These are phyloP conservation scores for Oryzias javanicus DNA, from an alignment of 2,113 vertebrate species.

Conservation along the genomic window DNA sequence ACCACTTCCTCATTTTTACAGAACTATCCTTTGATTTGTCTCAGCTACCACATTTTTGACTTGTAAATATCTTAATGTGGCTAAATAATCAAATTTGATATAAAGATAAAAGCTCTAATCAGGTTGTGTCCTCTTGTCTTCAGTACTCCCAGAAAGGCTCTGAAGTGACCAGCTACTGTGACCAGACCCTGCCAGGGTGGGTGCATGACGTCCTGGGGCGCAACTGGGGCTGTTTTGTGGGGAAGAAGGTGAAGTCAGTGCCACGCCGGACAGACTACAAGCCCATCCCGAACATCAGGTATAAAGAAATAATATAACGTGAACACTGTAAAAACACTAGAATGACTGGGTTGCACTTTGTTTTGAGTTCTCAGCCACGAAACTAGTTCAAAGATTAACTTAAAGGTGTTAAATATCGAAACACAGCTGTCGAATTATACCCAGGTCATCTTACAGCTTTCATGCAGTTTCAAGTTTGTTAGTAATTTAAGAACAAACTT, in stretches of 20 bases:
- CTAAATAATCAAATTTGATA: not conserved
- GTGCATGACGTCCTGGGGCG: slow-evolving; percentile 90
- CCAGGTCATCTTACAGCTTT: too few relatives aligned
- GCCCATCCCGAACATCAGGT: slow-evolving; percentile 37
- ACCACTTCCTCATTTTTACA: slow-evolving; percentile 27
- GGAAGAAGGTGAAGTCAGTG: slow-evolving; percentile 74
- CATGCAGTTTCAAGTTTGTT: too few relatives aligned
- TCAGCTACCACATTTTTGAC: not conserved
- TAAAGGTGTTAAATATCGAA: too few relatives aligned
- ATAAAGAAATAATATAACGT: not conserved
- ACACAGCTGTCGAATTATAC: too few relatives aligned
- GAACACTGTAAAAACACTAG: too few relatives aligned
- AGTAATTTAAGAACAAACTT: too few relatives aligned
- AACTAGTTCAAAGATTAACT: too few relatives aligned
- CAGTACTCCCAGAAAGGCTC: slow-evolving; percentile 84
- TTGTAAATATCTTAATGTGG: too few relatives aligned
- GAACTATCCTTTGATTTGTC: not conserved
- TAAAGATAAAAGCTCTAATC: not conserved
- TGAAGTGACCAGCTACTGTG: slow-evolving; percentile 87
- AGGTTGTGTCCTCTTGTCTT: not conserved
- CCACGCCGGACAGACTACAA: slow-evolving; percentile 39
- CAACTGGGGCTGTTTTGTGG: slow-evolving; percentile 94
- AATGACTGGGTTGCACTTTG: too few relatives aligned
- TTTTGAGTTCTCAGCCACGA: too few relatives aligned
- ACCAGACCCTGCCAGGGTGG: slow-evolving; percentile 91